Base-by-base conservation (phyloP, 2,888 invertebrate species). In the Muschampia plurimacula region DNA sequence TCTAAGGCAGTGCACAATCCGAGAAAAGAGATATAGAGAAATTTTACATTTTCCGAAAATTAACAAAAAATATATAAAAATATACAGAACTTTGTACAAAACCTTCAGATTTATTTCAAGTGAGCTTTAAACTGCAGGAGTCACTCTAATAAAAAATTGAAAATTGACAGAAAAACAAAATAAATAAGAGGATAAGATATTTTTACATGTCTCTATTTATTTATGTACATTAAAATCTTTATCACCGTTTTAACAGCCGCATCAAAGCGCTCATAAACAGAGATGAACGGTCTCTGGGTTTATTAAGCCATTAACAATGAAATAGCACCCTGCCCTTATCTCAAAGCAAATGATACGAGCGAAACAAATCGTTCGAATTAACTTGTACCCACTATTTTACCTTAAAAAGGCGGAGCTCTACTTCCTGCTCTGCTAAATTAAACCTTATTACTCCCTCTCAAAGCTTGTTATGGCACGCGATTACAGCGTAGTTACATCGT, bases 221-320 rank as follows among this genome's bases (percentile, higher is more conserved):
- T 59, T 12, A 32, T 59, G 59, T 32, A 32, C 57, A 69, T 69
- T 69, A 39, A 62, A 28, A 63, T 39, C 64, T 39, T 65, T 71
- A 71, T 70, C 70, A 13, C 70, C 46, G 65, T 59, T 71, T 52
- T 66, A 63, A 60, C 44, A 67, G 66, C 63, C 55, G 49, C 73
- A 68, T 72, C 39, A 67, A 62, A 72, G 36, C 62, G 46, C 57
- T 70, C 62, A 67, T 72, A 72, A 72, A 72, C 62, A 67, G 69
- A n/a, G 62, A 69, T 52, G 60, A 78, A 79, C 78, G 78, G 78
- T 86, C 85, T 74, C 39, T 80, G 84, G 89, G 82, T 85, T 87
- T 87, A 89, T 91, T 88, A 86, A 83, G 84, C 88, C 84, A 89
- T 91, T 90, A 90, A 80, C 84, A 84, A 87, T 89, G 89, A 89